Base-by-base conservation (phyloP, 2,888 invertebrate genomes). In the Belgica antarctica region DNA sequence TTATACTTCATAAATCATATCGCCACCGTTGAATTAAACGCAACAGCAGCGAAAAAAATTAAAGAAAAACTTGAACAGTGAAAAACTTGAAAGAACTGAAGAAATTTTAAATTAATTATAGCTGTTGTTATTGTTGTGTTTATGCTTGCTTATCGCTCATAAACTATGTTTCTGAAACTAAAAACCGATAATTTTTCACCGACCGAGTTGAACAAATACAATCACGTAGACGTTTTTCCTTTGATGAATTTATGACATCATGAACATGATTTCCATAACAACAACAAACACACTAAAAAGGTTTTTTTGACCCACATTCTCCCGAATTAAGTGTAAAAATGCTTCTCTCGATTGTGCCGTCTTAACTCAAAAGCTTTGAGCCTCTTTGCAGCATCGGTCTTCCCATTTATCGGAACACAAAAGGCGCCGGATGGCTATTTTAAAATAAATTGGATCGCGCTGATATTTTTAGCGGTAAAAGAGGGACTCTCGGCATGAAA, bases 1-100 rank as follows among this genome's bases (percentile, higher is more conserved):
- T 68, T 68, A 68, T 17, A 27, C 15, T 66, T 46, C 68, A 52
- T 68, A 68, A 68, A n/a, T 68, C 52, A 68, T 68, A 57, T 68
- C 52, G 68, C 68, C 68, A 68, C 68, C 52, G 34, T 24, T 19
- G 27, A 65, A 57, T 68, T 68, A 57, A 52, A 41, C 19, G 24
- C 31, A 15, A 22, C 15, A 41, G 25, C 46, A 46, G 17, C 31
- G n/a, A 34, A 31, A 62, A n/a, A 31, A 62, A 19, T 46, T 24
- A 47, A 66, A 66, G 5, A 22, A 52, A 41, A 41, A 41, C 41
- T 41, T 22, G 19, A 15, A 47, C 8, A 17, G 57, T 17, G 59
- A 12, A n/a, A n/a, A 59, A 52, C 52, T 19, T 59, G 25, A 59
- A 62, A 62, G 34, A 62, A 8, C 62, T 8, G 31, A 62, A 31